phyloP scores from a whole-genome alignment of 2,113 vertebrate species.

The Copsychus sechellarum region DNA sequence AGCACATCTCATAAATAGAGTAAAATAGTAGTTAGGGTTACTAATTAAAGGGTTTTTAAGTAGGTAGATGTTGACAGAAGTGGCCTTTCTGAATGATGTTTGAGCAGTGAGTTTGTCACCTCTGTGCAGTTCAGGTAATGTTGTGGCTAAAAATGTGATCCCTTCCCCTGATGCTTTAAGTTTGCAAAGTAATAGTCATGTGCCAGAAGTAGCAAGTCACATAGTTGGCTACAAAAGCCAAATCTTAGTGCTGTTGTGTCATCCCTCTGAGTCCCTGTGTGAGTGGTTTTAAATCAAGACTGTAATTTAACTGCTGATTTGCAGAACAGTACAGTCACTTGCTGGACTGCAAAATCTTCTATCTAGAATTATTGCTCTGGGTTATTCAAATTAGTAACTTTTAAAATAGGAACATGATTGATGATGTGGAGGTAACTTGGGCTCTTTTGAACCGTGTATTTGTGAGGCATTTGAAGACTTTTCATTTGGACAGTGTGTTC shows the following conservation, averaged over 20 bases:
- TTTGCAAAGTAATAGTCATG: not conserved
- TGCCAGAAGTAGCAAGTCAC: not conserved
- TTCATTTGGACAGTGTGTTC: not conserved
- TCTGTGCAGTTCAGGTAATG: not conserved
- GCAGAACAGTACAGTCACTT: not conserved
- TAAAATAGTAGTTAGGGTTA: not conserved
- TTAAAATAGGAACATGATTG: not conserved
- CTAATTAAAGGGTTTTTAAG: not conserved
- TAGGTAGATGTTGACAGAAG: not conserved
- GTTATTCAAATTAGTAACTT: not conserved
- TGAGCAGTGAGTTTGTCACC: not conserved
- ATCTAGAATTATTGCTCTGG: not conserved
- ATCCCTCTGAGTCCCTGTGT: not conserved
- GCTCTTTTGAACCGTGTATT: not conserved
- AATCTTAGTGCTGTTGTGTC: not conserved
- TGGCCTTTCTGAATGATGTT: not conserved
- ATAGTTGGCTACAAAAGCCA: not conserved
- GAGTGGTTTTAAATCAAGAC: not conserved
- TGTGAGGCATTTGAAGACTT: not conserved
- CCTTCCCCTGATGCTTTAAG: not conserved
- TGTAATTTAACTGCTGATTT: not conserved
- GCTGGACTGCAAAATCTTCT: not conserved
- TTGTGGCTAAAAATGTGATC: not conserved
- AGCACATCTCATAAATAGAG: conserved; percentile 7
- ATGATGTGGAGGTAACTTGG: not conserved